These are phyloP conservation scores for Mormyrus iriodes DNA, from an alignment of 2,113 vertebrate species.

Conservation along the genomic window DNA sequence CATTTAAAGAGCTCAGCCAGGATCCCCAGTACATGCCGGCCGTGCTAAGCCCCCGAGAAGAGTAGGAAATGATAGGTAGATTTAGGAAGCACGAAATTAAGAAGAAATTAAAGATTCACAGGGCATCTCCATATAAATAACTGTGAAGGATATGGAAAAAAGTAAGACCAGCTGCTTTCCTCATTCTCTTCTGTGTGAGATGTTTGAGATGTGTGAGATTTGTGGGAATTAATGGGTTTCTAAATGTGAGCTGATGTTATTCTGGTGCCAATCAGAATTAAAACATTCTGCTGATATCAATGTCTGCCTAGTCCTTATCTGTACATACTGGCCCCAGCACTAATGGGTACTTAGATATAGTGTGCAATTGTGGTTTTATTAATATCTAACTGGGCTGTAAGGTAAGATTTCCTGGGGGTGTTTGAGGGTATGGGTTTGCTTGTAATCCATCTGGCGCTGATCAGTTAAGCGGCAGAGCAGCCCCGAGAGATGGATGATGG, in stretches of 20 bases:
- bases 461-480: not conserved
- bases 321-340: not conserved
- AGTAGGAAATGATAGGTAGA: not conserved
- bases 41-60: conserved; percentile 19
- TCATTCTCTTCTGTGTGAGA: not conserved
- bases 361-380: not conserved
- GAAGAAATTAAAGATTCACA: conserved; percentile 26
- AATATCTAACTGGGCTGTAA: not conserved
- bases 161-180: conserved; percentile 28
- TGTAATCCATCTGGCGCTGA: not conserved
- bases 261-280: not conserved
- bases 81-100: conserved; percentile 26
- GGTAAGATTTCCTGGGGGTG: not conserved
- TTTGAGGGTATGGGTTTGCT: not conserved
- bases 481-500: not conserved
- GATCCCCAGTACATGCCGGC: conserved; percentile 34
- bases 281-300: not conserved
- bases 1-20: conserved; percentile 59
- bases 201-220: not conserved
- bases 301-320: not conserved
- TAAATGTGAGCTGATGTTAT: not conserved
- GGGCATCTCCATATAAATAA: conserved; percentile 59
- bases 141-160: conserved; percentile 39
- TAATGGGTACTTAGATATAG: not conserved
- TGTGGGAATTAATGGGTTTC: not conserved